A percentile compares a stretch with the other conserved stretches of the same genome.
phyloP scores from a whole-genome alignment of 2,797 vertebrate species.

The Glyptemys insculpta region DNA sequence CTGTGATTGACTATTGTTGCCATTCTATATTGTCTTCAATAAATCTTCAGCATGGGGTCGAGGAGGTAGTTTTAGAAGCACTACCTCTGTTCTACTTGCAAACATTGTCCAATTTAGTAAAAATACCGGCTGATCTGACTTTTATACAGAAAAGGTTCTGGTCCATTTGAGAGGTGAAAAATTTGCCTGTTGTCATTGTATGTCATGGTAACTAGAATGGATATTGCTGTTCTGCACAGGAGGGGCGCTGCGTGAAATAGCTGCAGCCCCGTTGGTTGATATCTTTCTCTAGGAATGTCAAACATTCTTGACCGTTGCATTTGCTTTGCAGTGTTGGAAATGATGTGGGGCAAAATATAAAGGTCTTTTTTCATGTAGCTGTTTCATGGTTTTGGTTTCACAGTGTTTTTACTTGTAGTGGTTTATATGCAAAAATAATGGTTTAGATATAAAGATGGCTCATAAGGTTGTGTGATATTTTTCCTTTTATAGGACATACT shows the following conservation, averaged over 20 bases:
- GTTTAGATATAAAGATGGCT: background rate
- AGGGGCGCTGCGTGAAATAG: background rate
- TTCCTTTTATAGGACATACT: background rate
- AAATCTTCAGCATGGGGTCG: slow-evolving; percentile 50
- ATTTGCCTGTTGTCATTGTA: slow-evolving; percentile 37
- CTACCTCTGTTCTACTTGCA: slow-evolving; percentile 46
- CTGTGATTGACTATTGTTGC: slow-evolving; percentile 48
- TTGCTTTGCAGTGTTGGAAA: background rate
- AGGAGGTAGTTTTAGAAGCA: slow-evolving; percentile 39
- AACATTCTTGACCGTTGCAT: background rate
- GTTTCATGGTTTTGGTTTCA: background rate
- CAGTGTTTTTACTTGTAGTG: background rate
- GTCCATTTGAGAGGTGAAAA: slow-evolving; percentile 45
- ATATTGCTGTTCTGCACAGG: background rate
- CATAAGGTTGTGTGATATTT: slow-evolving; percentile 2
- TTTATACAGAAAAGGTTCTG: slow-evolving; percentile 26
- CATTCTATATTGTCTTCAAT: slow-evolving; percentile 48
- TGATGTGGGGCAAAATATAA: background rate
- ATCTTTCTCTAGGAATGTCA: slow-evolving; percentile 32
- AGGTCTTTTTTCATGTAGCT: background rate
- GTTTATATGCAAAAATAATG: background rate
- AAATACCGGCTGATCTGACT: slow-evolving; percentile 47
- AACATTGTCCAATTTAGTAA: slow-evolving; percentile 59
- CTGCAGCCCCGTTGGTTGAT: background rate
- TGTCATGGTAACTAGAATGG: background rate